Percentiles rank a stretch among this genome's conserved stretches.
phyloP scores from a whole-genome alignment of 1,140 invertebrate genomes.

The Zaprionus camerounensis region DNA sequence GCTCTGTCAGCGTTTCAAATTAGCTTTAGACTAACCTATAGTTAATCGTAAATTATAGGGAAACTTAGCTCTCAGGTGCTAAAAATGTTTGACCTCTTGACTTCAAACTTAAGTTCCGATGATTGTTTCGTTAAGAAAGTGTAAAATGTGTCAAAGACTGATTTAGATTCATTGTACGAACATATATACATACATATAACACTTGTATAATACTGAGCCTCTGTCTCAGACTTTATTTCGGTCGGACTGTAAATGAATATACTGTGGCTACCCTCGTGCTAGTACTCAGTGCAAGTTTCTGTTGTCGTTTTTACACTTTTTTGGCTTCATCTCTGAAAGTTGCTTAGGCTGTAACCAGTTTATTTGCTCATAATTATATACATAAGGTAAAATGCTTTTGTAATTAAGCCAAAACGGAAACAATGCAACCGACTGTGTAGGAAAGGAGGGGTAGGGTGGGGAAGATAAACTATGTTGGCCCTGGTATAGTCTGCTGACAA shows the following conservation, averaged over 20 bases:
- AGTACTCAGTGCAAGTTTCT: constrained; percentile 35
- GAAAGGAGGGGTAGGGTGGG: background rate
- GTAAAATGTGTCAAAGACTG: constrained; percentile 29
- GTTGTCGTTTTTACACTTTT: constrained; percentile 57
- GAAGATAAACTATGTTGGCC: background rate
- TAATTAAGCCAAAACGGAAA: constrained; percentile 59
- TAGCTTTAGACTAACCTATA: background rate
- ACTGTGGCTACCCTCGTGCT: constrained; percentile 3
- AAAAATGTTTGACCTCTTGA: constrained; percentile 40
- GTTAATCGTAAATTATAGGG: background rate
- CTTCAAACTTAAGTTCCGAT: constrained; percentile 1
- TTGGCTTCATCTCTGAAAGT: constrained; percentile 68
- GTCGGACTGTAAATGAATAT: constrained; percentile 1
- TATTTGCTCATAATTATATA: constrained; percentile 57
- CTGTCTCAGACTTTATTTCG: background rate
- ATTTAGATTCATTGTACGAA: constrained; percentile 9
- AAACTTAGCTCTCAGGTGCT: background rate
- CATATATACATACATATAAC: background rate
- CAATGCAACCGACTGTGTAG: constrained; percentile 32
- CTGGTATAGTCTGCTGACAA: constrained; percentile 25
- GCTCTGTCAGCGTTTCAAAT: background rate
- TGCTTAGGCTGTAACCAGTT: constrained; percentile 56
- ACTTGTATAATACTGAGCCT: background rate
- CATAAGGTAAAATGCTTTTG: constrained; percentile 66
- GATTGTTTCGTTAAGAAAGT: constrained; percentile 41